These are phyloP conservation scores for Galemys pyrenaicus DNA, from an alignment of 2,113 vertebrate genomes.

Conservation along the genomic window DNA sequence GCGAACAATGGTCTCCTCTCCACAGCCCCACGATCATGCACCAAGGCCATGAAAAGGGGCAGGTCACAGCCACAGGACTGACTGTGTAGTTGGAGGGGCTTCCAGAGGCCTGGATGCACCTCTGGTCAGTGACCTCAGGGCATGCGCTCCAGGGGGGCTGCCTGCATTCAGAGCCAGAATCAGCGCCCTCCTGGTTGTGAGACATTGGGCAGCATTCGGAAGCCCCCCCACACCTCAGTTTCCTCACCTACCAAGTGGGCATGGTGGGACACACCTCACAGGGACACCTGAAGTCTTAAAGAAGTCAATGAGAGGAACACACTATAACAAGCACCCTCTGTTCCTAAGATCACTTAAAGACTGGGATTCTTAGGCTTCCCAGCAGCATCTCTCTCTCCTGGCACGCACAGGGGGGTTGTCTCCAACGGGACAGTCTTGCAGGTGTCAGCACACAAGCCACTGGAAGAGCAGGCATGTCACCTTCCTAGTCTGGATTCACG, in stretches of 20 bases:
- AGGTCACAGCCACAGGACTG: not conserved
- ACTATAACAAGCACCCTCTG: not conserved
- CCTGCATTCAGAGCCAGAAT: not conserved
- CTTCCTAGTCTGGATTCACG: fast-evolving
- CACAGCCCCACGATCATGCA: not conserved
- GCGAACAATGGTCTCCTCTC: not conserved
- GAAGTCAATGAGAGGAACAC: fast-evolving
- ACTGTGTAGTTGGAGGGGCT: fast-evolving
- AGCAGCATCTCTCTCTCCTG: fast-evolving
- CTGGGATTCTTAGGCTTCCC: not conserved
- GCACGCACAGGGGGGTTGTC: not conserved
- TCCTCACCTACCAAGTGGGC: not conserved
- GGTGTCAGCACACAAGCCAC: not conserved
- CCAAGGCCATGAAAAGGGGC: fast-evolving
- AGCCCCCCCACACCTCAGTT: not conserved
- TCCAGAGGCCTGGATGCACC: fast-evolving
- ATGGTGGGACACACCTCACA: fast-evolving
- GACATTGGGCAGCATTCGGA: not conserved
- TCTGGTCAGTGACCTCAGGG: not conserved
- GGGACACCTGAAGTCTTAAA: not conserved
- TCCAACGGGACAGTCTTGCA: not conserved
- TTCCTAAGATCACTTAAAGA: not conserved
- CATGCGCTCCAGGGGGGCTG: not conserved
- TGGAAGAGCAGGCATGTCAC: not conserved
- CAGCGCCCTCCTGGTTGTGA: not conserved